Base-by-base conservation (phyloP, 2,888 invertebrate species). In the Rhagonycha lutea region DNA sequence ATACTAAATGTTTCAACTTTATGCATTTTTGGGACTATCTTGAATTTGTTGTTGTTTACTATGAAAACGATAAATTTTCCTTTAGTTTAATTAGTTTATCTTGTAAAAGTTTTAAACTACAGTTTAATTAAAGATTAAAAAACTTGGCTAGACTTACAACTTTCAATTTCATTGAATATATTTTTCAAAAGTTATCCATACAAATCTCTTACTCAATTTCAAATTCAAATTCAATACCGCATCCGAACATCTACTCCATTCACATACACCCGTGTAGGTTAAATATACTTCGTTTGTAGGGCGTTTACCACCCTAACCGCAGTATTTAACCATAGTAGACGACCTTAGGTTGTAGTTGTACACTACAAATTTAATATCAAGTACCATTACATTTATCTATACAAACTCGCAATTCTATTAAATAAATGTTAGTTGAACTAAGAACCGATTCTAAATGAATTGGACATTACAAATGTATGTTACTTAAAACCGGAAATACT, bases 251-350 rank as follows among this genome's bases (percentile, higher is more conserved):
- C 60, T 70, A 62, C 63, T 70, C 63, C 65, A 65, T 72, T 72
- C 68, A 72, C 68, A 72, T 18, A 68, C 68, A 61, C 28, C 72
- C 63, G 63, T 68, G 67, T 23, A 61, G 73, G 73, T 73, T 73
- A 69, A 69, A 68, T 73, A 47, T 32, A 18, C 70, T 60, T 23
- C 65, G 65, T 68, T 73, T 69, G 69, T 60, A 47, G 65, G 60
- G 18, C 73, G 65, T 65, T 74, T 63, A 70, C 69, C 65, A 65
- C 73, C 65, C 14, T 74, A 69, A 63, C 73, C 73, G 60, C 73
- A 69, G 61, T 65, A 47, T 69, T 23, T 8, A 69, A 61, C 62
- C 69, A 73, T 69, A 73, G 61, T 69, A 69, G 73, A 69, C 73
- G 68, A 74, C 29, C 71, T 18, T 65, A 65, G 63, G 63, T 26